Conservation (phyloP, 2,888 invertebrate genomes). For the Euplagia quadripunctaria region DNA sequence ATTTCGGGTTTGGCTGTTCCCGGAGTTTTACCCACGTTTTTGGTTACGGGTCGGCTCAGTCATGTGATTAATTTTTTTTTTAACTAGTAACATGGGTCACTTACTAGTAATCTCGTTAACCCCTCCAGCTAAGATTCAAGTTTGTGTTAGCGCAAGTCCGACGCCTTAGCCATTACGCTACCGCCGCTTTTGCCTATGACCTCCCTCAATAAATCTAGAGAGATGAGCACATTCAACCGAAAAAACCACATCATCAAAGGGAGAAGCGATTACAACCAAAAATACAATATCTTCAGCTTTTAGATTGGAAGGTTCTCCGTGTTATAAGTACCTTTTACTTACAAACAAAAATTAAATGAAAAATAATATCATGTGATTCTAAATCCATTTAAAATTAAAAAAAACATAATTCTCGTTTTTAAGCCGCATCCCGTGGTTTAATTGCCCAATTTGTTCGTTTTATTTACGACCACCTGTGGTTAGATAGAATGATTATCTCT, state of each 20-base stretch:
- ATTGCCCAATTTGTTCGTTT: background rate
- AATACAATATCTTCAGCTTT: background rate
- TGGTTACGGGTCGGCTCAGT: background rate
- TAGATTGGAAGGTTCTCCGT: background rate
- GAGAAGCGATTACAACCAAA: background rate
- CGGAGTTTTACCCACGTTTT: background rate
- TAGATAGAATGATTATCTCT: background rate
- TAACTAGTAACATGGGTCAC: too few species aligned
- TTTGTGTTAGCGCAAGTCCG: too few species aligned
- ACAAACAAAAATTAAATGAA: background rate
- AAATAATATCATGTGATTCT: background rate
- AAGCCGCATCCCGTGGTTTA: background rate
- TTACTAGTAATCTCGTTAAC: too few species aligned
- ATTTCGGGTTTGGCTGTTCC: background rate
- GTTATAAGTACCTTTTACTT: background rate
- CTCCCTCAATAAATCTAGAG: background rate
- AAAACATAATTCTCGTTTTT: background rate
- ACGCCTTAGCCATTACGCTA: too few species aligned
- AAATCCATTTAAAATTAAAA: background rate
- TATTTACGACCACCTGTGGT: slow-evolving; percentile 1
- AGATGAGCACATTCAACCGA: background rate
- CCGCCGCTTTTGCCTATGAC: background rate
- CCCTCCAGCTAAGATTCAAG: too few species aligned
- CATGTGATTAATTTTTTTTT: too few species aligned
- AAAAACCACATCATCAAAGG: background rate